These are phyloP conservation scores for Buphagus erythrorhynchus DNA, from an alignment of 2,797 vertebrate species.

Conservation along the genomic window DNA sequence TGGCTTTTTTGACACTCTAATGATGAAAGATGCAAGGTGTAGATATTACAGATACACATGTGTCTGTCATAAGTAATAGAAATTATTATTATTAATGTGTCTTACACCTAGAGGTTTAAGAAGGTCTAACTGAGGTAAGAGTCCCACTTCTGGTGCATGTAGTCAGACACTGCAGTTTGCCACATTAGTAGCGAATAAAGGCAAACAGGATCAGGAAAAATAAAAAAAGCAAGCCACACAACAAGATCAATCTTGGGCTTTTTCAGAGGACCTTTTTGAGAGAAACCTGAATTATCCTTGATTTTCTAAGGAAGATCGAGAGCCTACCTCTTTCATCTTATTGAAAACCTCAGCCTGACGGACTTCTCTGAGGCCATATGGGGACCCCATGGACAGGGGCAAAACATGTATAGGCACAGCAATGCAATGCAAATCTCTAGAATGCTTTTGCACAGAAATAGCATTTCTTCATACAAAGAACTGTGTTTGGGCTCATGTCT, in stretches of 20 bases:
- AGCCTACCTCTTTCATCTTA: background rate
- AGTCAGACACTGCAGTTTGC: background rate
- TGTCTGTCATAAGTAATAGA: background rate
- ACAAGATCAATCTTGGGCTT: background rate
- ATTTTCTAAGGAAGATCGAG: background rate
- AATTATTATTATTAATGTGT: background rate
- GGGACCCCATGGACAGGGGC: background rate
- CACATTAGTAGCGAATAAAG: background rate
- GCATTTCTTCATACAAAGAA: background rate
- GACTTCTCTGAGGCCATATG: accelerated
- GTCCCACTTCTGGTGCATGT: background rate
- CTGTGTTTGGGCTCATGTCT: background rate
- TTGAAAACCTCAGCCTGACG: background rate
- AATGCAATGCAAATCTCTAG: background rate
- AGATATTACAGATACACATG: background rate
- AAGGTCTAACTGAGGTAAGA: background rate
- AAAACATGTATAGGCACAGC: background rate
- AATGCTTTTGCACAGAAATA: background rate
- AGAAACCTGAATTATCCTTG: background rate
- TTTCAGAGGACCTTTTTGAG: background rate
- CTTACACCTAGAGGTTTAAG: background rate
- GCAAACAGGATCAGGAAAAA: background rate
- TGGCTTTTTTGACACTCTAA: background rate
- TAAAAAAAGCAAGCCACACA: background rate
- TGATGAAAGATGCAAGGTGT: background rate